Evolutionary conservation across 1,140 invertebrate genomes (phyloP).

Genomic region (Monochamus saltuarius): DNA sequence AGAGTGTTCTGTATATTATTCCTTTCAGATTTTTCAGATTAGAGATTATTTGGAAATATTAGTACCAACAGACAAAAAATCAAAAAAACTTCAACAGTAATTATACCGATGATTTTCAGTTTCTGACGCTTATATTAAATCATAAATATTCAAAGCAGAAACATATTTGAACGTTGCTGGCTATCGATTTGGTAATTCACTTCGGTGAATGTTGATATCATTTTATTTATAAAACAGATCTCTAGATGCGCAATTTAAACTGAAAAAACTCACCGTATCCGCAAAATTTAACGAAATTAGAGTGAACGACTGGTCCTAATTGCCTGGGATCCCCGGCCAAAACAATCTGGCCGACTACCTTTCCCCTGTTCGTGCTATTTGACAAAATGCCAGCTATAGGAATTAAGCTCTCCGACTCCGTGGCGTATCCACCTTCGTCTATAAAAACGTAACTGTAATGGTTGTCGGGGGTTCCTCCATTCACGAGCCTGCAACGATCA

Average conservation of each 20-base stretch:
- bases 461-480: slow-evolving; percentile 62
- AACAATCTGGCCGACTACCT: slow-evolving; percentile 67
- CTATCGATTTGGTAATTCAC: no score
- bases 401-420: slow-evolving; percentile 85
- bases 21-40: no score
- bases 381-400: slow-evolving; percentile 59
- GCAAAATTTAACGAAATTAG: slow-evolving; percentile 61
- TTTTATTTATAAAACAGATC: no score
- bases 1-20: no score
- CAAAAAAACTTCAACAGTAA: no score
- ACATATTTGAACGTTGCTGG: no score
- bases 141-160: no score
- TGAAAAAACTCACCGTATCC: slow-evolving; percentile 61
- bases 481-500: slow-evolving; percentile 33
- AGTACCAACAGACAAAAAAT: no score
- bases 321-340: slow-evolving; percentile 91
- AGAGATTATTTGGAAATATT: no score
- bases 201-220: no score
- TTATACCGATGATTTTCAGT: no score
- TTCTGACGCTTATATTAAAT: no score
- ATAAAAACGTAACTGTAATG: slow-evolving; percentile 88
- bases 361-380: slow-evolving; percentile 45
- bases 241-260: neutral
- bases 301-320: slow-evolving; percentile 80
- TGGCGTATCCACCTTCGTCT: slow-evolving; percentile 90